Evolutionary conservation across 2,888 invertebrate species (phyloP), one percentile per base, ranked within the genome.

Genomic region (Itoplectis maculator): DNA sequence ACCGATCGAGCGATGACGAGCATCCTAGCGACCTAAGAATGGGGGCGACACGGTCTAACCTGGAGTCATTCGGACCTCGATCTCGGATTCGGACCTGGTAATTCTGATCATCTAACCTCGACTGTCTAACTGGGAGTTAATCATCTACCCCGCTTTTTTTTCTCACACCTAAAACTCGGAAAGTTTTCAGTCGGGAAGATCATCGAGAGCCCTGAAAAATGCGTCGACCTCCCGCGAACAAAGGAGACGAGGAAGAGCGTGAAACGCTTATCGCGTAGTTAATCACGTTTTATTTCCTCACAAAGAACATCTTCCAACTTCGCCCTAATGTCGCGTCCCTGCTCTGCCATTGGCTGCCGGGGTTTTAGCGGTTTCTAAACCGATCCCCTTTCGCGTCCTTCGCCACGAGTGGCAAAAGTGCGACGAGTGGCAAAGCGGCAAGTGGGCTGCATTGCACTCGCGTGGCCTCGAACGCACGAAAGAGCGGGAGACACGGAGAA

Each of bases 401-500:
- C 68, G 65, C 70, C 40, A 54, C 49, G 45, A 80, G 59, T 69
- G 61, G 29, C 18, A n/a, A n/a, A 47, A 29, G n/a, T n/a, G 65
- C 70, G 29, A 54, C 49, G 45, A 80, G 59, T 69, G 61, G 29
- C 18, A n/a, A n/a, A 47, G 18, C n/a, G n/a, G n/a, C n/a, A n/a
- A n/a, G n/a, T n/a, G n/a, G n/a, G n/a, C n/a, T n/a, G n/a, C n/a
- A n/a, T n/a, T 75, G 82, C 72, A 79, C 66, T 69, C 23, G 40
- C 29, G 29, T 65, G 74, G 74, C 42, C 74, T 56, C 78, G 47
- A 59, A 70, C 63, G 76, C 56, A 69, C 63, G 75, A 70, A 75
- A 56, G 69, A 75, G 20, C 74, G 61, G n/a, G 20, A 47, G 42
- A 18, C 29, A 59, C 23, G 45, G 65, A 70, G n/a, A 45, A 88